Base-by-base conservation (phyloP, 2,888 invertebrate species). In the Leptopilina myrica region DNA sequence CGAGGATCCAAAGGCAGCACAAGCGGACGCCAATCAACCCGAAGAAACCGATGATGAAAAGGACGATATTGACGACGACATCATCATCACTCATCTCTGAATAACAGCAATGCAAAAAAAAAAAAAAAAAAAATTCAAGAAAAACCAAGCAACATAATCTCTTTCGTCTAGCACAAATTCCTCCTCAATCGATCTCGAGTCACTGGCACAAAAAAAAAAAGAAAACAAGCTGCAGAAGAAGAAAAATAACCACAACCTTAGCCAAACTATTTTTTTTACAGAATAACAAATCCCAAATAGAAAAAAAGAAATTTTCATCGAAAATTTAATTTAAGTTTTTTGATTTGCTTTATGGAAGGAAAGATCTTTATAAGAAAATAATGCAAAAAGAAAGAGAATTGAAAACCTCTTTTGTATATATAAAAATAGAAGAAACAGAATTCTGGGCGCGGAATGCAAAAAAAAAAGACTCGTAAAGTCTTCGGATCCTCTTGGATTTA, bases 31-130 rank as follows among this genome's bases (percentile, higher is more conserved):
- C 62, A 92, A 93, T 78, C 89, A 92, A 79, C 93, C 94, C 26
- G 96, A 96, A 90, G 97, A 97, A 92, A 96, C 96, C 80, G 97
- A 97, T 89, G 97, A 95, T 92, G 95, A 97, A 90, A 96, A 96
- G 89, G 97, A 97, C 92, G 97, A 97, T 92, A 95, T 97, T 87
- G 97, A 97, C 92, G 97, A 97, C 91, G 96, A 97, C 90, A 96
- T 97, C 91, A 95, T 96, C 90, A 95, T 97, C 89, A 97, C 97
- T 84, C 96, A 96, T 92, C 94, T 97, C 90, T 97, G 95, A 91
- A 85, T 49, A 46, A 11, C 43, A 43, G 43, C 43, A 49, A 49
- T 2, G 9, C 8, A 11, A 9, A 49, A 49, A 49, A 20, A 20
- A 8, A 49, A 8, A 49, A 49, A 8, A 49, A 49, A 49, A 49